Conservation (phyloP, 2,888 invertebrate species). For the Leptopilina myrica region DNA sequence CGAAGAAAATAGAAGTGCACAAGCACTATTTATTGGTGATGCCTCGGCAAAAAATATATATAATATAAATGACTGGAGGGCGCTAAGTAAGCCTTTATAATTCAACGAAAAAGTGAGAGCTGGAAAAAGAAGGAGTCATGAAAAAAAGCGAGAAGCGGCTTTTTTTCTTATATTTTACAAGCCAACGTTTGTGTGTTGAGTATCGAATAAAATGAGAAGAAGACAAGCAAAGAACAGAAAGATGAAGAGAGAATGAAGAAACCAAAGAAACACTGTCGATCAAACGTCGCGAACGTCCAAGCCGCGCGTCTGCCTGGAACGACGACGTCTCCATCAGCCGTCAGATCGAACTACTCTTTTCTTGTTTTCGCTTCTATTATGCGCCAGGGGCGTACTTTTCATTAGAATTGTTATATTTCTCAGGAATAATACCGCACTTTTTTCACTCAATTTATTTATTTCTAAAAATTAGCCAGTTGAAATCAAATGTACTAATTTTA, state of each 20-base stretch:
- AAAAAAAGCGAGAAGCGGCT: not conserved
- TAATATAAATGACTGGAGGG: slow-evolving; percentile 12
- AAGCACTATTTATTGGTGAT: slow-evolving; percentile 5
- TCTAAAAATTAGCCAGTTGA: too few species aligned
- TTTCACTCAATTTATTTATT: too few species aligned
- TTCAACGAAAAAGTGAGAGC: slow-evolving; percentile 14
- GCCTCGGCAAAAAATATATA: slow-evolving; percentile 3
- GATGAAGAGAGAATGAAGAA: slow-evolving; percentile 40
- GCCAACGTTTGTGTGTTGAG: slow-evolving; percentile 3
- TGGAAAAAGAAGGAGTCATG: not conserved
- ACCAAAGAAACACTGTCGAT: slow-evolving; percentile 52
- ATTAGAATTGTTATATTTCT: not conserved
- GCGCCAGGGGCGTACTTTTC: slow-evolving; percentile 20
- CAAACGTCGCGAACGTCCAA: slow-evolving; percentile 56
- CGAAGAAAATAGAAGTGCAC: slow-evolving; percentile 5
- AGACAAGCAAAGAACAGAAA: slow-evolving; percentile 44
- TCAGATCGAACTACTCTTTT: slow-evolving; percentile 32
- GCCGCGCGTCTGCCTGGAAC: slow-evolving; percentile 57
- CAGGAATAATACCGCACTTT: not conserved
- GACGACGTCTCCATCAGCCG: slow-evolving; percentile 57
- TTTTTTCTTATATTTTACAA: slow-evolving; percentile 13
- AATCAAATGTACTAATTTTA: too few species aligned
- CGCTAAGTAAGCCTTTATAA: slow-evolving; percentile 22
- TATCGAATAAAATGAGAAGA: slow-evolving; percentile 5
- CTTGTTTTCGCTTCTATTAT: slow-evolving; percentile 31